Evolutionary conservation across 2,797 vertebrate species (phyloP).

Genomic region (Cossypha caffra): DNA sequence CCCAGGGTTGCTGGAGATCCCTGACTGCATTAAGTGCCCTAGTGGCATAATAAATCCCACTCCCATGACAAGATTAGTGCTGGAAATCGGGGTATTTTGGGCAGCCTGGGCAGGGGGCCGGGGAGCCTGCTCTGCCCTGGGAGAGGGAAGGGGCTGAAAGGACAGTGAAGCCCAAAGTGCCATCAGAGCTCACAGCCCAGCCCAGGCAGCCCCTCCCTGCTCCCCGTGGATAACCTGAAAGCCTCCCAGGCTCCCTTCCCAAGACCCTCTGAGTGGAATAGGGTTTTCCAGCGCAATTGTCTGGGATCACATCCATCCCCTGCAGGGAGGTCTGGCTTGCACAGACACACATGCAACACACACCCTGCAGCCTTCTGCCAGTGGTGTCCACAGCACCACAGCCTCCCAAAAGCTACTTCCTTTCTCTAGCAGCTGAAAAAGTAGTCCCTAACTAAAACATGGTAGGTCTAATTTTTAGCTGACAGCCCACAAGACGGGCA

Average conservation of each 20-base stretch:
- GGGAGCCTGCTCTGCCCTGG: neutral
- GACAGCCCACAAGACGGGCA: neutral
- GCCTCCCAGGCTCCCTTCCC: neutral
- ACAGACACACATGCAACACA: too few species aligned
- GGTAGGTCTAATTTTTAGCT: neutral
- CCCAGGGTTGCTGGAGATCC: neutral
- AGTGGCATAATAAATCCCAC: neutral
- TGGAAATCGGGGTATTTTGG: neutral
- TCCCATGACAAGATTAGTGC: neutral
- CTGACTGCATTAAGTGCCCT: neutral
- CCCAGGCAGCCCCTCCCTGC: fast-evolving
- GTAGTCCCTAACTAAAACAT: neutral
- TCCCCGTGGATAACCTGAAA: neutral
- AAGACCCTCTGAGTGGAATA: neutral
- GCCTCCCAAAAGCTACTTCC: neutral
- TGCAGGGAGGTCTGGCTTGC: neutral
- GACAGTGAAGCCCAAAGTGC: fast-evolving
- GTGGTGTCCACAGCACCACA: neutral
- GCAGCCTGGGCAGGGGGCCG: neutral
- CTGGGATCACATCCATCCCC: neutral
- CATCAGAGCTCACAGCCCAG: neutral
- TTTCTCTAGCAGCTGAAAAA: neutral
- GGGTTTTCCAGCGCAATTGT: fast-evolving
- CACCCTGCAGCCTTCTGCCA: neutral
- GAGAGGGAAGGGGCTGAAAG: neutral